Evolutionary conservation across 2,113 vertebrate species (phyloP), one percentile per base, ranked within the genome.

Genomic region (Archilochus colubris): DNA sequence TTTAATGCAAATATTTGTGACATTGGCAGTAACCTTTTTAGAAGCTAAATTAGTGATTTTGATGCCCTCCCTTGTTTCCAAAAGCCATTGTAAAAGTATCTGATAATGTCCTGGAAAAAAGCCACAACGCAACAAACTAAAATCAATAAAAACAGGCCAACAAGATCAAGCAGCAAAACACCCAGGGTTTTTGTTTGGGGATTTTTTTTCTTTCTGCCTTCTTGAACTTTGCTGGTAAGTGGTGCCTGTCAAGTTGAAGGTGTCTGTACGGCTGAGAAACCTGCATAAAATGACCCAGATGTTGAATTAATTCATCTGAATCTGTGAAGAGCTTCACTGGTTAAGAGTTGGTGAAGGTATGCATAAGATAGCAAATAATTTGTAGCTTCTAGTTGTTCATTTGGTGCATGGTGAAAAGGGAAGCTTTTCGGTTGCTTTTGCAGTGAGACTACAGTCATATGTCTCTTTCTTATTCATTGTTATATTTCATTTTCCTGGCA

Each of bases 1-100:
- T 96, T 95, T 93, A 50, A 74, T 70, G 23, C 31, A 77, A 64
- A 18, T 80, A 84, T 78, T 95, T 94, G 78, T 94, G 70, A 73
- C 28, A 18, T 38, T 93, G 88, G 81, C 86, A 88, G 22, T 48
- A 31, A 22, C 23, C 74, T 51, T 76, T 92, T 58, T 36, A 48
- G 68, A 94, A 77, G 9, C 31, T 66, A 36, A 58, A 10, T 51
- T 87, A 22, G 23, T 53, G 31, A 87, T 38, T 63, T 93, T 68
- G 27, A 46, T 78, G 51, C 31, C 20, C 7, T 81, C 4, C 16
- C 8, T 19, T 51, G 18, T 77, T 57, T 62, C 27, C 43, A 33
- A 30, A 38, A 78, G 36, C 50, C 64, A 36, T 19, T 55, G 69
- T 43, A 5, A 22, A 38, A 51, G 6, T 36, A 16, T 38, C 14